Evolutionary conservation across 2,797 vertebrate species (phyloP), one percentile per base, ranked within the genome.

Genomic region (Semotilus atromaculatus): DNA sequence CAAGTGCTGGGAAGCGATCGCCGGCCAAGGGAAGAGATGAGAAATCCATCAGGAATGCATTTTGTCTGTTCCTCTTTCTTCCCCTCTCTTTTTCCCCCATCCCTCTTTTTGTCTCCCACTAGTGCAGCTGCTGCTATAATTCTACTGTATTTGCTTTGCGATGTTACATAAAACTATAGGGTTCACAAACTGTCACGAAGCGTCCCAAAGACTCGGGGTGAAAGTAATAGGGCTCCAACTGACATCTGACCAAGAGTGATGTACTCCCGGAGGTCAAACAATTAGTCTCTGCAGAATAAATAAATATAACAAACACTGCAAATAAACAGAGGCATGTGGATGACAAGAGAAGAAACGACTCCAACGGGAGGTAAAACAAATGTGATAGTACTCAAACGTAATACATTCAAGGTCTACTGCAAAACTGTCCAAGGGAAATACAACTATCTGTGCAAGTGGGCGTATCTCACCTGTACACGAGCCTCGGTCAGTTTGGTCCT

Each of bases 401-500:
- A 85, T 43, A 14, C 31, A 38, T 83, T 55, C 53, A 76, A 60
- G 38, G 19, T 79, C 62, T 26, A 55, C 18, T 45, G 45, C 10
- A 84, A 74, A 81, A n/a, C 7, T 29, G 45, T 84, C 14, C 18
- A 86, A 45, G 55, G n/a, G 4, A 79, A 85, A 85, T 53, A 76
- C 82, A 80, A 60, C 40, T 34, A 34, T 72, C 71, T 48, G 40
- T 87, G 60, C 45, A 75, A 80, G 68, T 87, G 10, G 76, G 19
- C 48, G 9, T 72, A n/a, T 74, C 84, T 92, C 77, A 99, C 98
- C 97, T 99, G 98, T 81, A 99, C 98, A 0, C 98, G 94, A 0
- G 98, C 98, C 91, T 99, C 98, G 0, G 98, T 99, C 70, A 99
- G 97, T 91, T 99, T 99, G 88, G 98, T 99, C 92, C 98, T 96